Percentiles rank a stretch among this genome's conserved stretches.
phyloP scores from a whole-genome alignment of 2,888 invertebrate genomes.

The Dascillus cervinus region DNA sequence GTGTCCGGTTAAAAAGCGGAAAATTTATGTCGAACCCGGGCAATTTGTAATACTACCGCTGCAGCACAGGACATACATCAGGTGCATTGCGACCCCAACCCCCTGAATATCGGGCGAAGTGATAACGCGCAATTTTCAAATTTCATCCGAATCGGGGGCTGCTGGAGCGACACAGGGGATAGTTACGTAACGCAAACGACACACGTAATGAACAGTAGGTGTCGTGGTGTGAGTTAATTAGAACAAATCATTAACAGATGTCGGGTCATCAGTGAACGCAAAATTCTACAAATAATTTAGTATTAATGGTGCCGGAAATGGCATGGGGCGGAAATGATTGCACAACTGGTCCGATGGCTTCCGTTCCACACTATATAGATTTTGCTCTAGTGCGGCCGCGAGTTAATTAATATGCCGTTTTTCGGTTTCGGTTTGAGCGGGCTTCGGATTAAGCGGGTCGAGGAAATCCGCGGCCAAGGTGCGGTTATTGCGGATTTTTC shows the following conservation, averaged over 20 bases:
- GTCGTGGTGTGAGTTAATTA: slow-evolving; percentile 38
- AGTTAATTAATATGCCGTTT: too few relatives aligned
- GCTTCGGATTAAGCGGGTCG: too few relatives aligned
- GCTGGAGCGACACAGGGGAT: neutral
- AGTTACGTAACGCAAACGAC: neutral
- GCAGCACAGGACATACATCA: neutral
- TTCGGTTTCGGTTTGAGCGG: too few relatives aligned
- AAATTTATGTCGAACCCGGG: neutral
- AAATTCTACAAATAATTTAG: slow-evolving; percentile 44
- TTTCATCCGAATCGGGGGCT: neutral
- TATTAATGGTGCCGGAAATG: slow-evolving; percentile 40
- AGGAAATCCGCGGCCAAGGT: too few relatives aligned
- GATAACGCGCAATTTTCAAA: neutral
- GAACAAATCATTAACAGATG: slow-evolving; percentile 46
- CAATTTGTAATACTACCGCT: neutral
- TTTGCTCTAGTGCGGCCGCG: slow-evolving; percentile 20
- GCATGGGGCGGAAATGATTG: slow-evolving; percentile 40
- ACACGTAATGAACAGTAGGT: slow-evolving; percentile 17
- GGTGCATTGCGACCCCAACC: too few relatives aligned
- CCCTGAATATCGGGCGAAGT: neutral
- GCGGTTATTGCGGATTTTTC: too few relatives aligned
- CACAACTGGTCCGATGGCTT: slow-evolving; percentile 36
- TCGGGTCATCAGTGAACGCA: slow-evolving; percentile 34
- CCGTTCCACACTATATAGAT: slow-evolving; percentile 22
- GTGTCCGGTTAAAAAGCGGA: too few relatives aligned